Conservation (phyloP, 2,113 vertebrate genomes). For the Enhydra lutris region DNA sequence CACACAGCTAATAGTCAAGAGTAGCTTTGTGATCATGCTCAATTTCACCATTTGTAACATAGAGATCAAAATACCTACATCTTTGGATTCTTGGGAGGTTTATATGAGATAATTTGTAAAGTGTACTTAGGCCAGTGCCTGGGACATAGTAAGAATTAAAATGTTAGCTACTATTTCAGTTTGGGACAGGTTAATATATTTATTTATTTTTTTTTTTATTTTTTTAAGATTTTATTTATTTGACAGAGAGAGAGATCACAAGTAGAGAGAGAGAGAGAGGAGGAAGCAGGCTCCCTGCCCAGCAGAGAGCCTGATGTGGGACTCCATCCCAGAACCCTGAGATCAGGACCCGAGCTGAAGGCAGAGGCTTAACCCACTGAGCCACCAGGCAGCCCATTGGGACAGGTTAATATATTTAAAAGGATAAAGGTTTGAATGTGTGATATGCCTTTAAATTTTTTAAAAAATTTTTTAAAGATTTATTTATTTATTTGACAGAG, state of each 20-base stretch:
- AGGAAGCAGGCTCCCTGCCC: too few relatives aligned
- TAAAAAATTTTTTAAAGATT: too few relatives aligned
- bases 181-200: neutral
- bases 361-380: too few relatives aligned
- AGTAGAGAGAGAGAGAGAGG: too few relatives aligned
- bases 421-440: neutral
- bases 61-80: neutral
- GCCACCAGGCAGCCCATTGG: neutral
- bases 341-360: too few relatives aligned
- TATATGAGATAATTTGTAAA: neutral
- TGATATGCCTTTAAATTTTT: neutral
- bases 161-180: neutral
- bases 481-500: too few relatives aligned
- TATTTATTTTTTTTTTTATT: neutral
- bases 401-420: neutral
- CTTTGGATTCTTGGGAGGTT: neutral
- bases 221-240: too few relatives aligned
- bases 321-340: too few relatives aligned
- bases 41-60: neutral
- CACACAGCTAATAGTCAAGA: neutral
- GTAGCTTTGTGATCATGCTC: constrained; percentile 13
- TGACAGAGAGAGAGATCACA: too few relatives aligned
- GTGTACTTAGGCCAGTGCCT: neutral
- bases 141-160: neutral
- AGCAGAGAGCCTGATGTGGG: too few relatives aligned